A percentile compares a stretch with the other conserved stretches of the same genome.
Conservation (phyloP, 1,140 invertebrate genomes). For the Cotesia typhae region DNA sequence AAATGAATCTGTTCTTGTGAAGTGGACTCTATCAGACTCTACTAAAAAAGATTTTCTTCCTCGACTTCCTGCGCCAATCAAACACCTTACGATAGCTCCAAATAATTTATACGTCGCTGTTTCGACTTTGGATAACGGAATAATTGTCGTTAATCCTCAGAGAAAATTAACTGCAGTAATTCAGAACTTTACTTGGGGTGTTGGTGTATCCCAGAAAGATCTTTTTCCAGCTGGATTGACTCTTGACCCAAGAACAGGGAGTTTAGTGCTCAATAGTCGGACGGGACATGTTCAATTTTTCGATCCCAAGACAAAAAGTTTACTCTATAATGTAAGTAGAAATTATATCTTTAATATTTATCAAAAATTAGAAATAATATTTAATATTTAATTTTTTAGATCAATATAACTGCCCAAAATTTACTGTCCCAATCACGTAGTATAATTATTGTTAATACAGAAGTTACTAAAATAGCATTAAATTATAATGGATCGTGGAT, state of each 20-base stretch:
- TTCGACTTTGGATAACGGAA: slow-evolving; percentile 78
- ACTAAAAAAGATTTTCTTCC: slow-evolving; percentile 75
- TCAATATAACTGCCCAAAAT: slow-evolving; percentile 81
- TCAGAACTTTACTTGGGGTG: slow-evolving; percentile 75
- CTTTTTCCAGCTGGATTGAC: slow-evolving; percentile 73
- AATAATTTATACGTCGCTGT: slow-evolving; percentile 74
- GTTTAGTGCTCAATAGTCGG: slow-evolving; percentile 79
- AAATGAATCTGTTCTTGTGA: slow-evolving; percentile 81
- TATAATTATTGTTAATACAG: slow-evolving; percentile 71
- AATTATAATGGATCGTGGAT: slow-evolving; percentile 78
- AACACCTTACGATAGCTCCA: slow-evolving; percentile 72
- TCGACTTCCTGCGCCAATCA: slow-evolving; percentile 75
- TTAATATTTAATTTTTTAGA: slow-evolving; percentile 58
- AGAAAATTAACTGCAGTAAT: slow-evolving; percentile 70
- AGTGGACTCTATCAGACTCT: slow-evolving; percentile 73
- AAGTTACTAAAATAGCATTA: slow-evolving; percentile 75
- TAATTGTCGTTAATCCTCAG: slow-evolving; percentile 74
- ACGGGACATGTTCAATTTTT: slow-evolving; percentile 86
- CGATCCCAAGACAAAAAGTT: slow-evolving; percentile 71
- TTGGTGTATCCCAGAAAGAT: slow-evolving; percentile 55
- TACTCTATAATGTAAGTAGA: slow-evolving; percentile 77
- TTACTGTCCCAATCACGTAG: slow-evolving; percentile 72
- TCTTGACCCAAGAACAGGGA: slow-evolving; percentile 73
- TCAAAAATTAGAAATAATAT: slow-evolving; percentile 10
- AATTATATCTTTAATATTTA: slow-evolving; percentile 32